Percentiles rank a stretch among this genome's conserved stretches.
Conservation (phyloP, 2,113 vertebrate species). For the Microcebus tavaratra region DNA sequence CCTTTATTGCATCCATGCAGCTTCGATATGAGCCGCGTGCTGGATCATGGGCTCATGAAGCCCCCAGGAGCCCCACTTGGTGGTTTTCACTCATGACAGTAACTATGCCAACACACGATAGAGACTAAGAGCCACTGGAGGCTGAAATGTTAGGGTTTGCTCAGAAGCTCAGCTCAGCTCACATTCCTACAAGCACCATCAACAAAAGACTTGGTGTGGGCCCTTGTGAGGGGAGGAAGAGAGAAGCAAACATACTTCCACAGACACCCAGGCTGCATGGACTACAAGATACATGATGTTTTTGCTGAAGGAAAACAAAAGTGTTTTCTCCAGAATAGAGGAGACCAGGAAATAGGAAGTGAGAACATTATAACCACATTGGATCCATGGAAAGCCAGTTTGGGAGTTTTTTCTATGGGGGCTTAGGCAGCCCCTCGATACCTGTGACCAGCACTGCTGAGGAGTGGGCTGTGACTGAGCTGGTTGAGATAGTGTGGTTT, state of each 20-base stretch:
- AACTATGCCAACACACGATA: neutral
- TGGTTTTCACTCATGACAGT: neutral
- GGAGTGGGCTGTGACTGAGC: neutral
- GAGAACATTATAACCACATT: neutral
- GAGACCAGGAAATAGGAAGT: neutral
- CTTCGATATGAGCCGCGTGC: too few species aligned
- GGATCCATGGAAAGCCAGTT: neutral
- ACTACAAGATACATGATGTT: rapidly evolving
- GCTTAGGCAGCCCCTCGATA: too few species aligned
- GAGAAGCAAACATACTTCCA: neutral
- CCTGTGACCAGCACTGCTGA: neutral
- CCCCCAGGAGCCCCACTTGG: too few species aligned
- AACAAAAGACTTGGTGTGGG: too few species aligned
- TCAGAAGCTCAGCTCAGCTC: neutral
- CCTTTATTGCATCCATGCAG: neutral
- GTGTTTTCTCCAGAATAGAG: neutral
- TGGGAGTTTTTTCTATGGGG: neutral
- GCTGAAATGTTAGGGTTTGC: neutral
- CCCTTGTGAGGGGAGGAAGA: rapidly evolving
- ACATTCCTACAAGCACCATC: neutral
- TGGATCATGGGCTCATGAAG: neutral
- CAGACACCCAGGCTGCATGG: too few species aligned
- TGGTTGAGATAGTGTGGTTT: neutral
- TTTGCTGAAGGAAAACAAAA: neutral
- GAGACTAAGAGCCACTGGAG: neutral